Conservation (phyloP, 1,140 invertebrate genomes). For the Lordiphosa collinella region DNA sequence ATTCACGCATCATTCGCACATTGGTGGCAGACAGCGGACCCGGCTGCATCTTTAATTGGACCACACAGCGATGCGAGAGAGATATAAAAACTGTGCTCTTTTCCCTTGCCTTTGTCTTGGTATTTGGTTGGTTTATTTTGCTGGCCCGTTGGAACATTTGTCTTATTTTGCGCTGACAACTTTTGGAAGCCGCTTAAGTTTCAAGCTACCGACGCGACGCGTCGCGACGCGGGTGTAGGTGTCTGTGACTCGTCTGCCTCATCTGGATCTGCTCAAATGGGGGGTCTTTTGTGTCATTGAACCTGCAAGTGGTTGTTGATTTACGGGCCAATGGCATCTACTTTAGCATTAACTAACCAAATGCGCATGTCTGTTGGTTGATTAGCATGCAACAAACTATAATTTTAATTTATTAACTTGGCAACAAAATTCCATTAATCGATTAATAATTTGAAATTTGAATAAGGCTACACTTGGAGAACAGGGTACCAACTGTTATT, state of each 20-base stretch:
- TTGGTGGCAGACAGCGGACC: slow-evolving; percentile 59
- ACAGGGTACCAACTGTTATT: background rate
- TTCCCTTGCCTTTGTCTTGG: slow-evolving; percentile 15
- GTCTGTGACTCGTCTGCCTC: slow-evolving; percentile 21
- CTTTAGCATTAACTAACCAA: slow-evolving; percentile 30
- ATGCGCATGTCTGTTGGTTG: slow-evolving; percentile 23
- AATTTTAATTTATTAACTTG: slow-evolving; percentile 48
- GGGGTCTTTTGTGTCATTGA: slow-evolving; percentile 61
- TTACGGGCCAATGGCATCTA: slow-evolving; percentile 24
- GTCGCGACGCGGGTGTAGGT: slow-evolving; percentile 43
- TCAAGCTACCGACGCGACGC: slow-evolving; percentile 17
- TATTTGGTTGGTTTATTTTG: slow-evolving; percentile 26
- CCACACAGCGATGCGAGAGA: slow-evolving; percentile 56
- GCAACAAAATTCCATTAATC: too few relatives aligned
- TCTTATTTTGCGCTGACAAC: slow-evolving; percentile 75
- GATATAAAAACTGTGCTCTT: slow-evolving; percentile 5
- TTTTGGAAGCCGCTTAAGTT: slow-evolving; percentile 67
- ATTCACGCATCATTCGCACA: slow-evolving; percentile 79
- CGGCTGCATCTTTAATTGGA: slow-evolving; percentile 76
- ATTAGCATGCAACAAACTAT: slow-evolving; percentile 64
- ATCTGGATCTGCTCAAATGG: background rate
- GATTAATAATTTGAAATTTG: too few relatives aligned
- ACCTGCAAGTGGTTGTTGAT: slow-evolving; percentile 39
- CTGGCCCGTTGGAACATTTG: slow-evolving; percentile 59
- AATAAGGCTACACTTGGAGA: background rate